Conservation (phyloP, 2,113 vertebrate species). For the Pipa parva region DNA sequence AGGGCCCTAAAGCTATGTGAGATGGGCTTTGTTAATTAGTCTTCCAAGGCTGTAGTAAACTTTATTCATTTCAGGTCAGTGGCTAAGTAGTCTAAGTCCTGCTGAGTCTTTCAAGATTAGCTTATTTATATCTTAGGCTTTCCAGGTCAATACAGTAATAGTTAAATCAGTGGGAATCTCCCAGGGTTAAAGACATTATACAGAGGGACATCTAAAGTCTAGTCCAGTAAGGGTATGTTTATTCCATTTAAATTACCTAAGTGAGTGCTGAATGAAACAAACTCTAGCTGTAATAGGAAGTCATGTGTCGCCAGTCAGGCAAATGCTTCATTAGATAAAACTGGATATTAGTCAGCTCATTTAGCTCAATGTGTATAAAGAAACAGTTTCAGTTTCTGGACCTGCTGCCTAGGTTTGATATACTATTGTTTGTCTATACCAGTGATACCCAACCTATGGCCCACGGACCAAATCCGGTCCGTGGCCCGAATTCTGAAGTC, state of each 20-base stretch:
- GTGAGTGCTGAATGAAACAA: constrained; percentile 18
- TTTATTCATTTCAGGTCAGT: constrained; percentile 42
- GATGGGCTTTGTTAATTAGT: constrained; percentile 36
- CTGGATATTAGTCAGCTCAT: too few species aligned
- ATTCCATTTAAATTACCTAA: constrained; percentile 14
- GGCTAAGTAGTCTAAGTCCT: constrained; percentile 31
- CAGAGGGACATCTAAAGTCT: constrained; percentile 30
- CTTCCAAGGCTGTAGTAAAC: constrained; percentile 40
- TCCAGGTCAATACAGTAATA: constrained; percentile 47
- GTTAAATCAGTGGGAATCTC: constrained; percentile 33
- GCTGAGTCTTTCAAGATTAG: constrained; percentile 39
- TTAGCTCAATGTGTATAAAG: too few species aligned
- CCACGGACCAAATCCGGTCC: too few species aligned
- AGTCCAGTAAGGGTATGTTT: constrained; percentile 33
- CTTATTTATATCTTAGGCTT: constrained; percentile 30
- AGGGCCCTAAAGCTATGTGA: constrained; percentile 4
- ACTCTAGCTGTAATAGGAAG: constrained; percentile 15
- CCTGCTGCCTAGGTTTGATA: too few species aligned
- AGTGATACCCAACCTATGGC: too few species aligned
- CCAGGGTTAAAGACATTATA: constrained; percentile 22
- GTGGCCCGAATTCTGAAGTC: too few species aligned
- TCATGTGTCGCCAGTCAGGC: too few species aligned
- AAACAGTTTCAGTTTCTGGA: too few species aligned
- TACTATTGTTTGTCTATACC: too few species aligned
- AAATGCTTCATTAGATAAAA: too few species aligned